phyloP scores from a whole-genome alignment of 2,888 invertebrate genomes.

The Caradrina clavipalpis region DNA sequence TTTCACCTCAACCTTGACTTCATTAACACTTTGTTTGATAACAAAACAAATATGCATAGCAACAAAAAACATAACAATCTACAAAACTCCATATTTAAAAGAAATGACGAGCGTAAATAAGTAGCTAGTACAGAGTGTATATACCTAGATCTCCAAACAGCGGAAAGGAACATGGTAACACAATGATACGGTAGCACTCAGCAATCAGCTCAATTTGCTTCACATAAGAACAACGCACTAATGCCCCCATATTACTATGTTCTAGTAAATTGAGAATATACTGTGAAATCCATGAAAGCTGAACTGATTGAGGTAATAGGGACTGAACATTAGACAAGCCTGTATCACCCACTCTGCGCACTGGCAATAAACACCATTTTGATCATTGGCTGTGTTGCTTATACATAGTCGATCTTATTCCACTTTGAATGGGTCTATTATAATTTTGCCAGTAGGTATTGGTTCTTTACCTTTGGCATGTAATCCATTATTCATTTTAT shows the following conservation, averaged over 20 bases:
- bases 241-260: conserved; percentile 28
- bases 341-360: neutral
- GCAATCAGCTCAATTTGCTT: conserved; percentile 40
- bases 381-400: neutral
- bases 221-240: conserved; percentile 41
- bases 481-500: too few relatives aligned
- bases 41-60: conserved; percentile 14
- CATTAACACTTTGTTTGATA: conserved; percentile 23
- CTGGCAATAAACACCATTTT: neutral
- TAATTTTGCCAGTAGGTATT: neutral
- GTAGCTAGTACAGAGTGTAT: neutral
- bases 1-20: conserved; percentile 29
- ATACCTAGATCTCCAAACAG: conserved; percentile 3
- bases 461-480: neutral
- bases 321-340: neutral
- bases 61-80: neutral
- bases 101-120: neutral
- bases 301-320: conserved; percentile 6
- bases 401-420: neutral
- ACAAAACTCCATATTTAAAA: neutral
- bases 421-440: neutral
- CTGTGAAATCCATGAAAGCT: conserved; percentile 15
- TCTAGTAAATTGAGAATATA: conserved; percentile 27
- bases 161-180: conserved; percentile 1
- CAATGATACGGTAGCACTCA: conserved; percentile 8